A percentile compares a stretch with the other conserved stretches of the same genome.
phyloP scores from a whole-genome alignment of 2,113 vertebrate genomes.

The Paedocypris sp. region DNA sequence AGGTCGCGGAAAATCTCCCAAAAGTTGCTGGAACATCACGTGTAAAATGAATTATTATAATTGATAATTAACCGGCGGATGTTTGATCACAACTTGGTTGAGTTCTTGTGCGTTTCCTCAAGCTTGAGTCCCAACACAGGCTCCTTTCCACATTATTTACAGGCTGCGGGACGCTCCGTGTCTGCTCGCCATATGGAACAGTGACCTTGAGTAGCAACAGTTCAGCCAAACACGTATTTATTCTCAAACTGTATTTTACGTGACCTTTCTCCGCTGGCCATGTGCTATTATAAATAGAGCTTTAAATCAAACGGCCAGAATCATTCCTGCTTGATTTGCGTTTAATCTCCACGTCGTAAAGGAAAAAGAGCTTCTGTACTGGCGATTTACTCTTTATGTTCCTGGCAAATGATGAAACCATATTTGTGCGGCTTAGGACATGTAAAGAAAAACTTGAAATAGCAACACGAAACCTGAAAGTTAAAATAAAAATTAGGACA shows the following conservation, averaged over 20 bases:
- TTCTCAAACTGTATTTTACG: neutral
- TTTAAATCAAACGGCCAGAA: neutral
- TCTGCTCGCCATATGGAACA: slow-evolving; percentile 17
- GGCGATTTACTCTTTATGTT: no score
- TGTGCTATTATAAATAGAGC: neutral
- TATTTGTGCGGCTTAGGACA: no score
- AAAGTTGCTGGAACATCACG: no score
- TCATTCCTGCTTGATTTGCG: no score
- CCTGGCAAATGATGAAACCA: no score
- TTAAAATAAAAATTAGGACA: no score
- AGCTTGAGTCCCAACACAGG: slow-evolving; percentile 1
- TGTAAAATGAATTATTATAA: no score
- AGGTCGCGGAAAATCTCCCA: neutral
- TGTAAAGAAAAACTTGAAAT: no score
- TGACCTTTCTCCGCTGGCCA: neutral
- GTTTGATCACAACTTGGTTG: neutral
- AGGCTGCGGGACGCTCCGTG: neutral
- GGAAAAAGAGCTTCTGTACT: no score
- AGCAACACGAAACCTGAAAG: no score
- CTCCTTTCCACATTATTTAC: neutral
- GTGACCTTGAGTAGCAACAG: slow-evolving; percentile 14
- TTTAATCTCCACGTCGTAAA: no score
- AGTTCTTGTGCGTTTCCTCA: slow-evolving; percentile 3
- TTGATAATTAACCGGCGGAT: slow-evolving; percentile 28
- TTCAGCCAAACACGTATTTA: slow-evolving; percentile 3